Evolutionary conservation across 2,888 invertebrate genomes (phyloP), one percentile per base, ranked within the genome.

Genomic region (Tortricodes alternella): DNA sequence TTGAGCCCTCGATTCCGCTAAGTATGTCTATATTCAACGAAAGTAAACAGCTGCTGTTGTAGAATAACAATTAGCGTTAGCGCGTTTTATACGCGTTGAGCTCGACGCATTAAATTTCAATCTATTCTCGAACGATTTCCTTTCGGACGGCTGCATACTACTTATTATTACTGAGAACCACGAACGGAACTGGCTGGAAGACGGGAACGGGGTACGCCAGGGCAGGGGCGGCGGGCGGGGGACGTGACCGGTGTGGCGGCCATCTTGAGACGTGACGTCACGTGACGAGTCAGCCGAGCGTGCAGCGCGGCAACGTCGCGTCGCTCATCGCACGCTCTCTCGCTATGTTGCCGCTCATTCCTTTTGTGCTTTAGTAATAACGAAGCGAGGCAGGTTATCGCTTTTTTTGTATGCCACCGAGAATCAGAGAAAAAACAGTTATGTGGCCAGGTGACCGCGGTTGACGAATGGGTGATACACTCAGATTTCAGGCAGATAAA

Each of bases 221-320:
- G 18, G 60, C 43, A 41, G 27, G 24, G 32, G 35, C 21, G 50
- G 38, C 44, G 55, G 52, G 76, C 70, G 78, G 80, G 80, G 80
- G 76, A 76, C 72, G 72, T 78, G 79, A 82, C 83, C 86, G 85
- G 85, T 81, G 73, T 78, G 85, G 87, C 89, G 84, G 90, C 90
- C 90, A 90, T 89, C 89, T 90, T 90, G 89, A 88, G 89, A 89
- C 88, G 88, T 90, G 89, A 90, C 90, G 90, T 90, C 90, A 90
- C 89, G 83, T 89, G 89, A 90, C 90, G 89, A 89, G 83, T 85
- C 85, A 88, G 82, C 83, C 85, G 83, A 83, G 81, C 80, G 80
- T 74, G 80, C 83, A 74, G 80, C 50, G 71, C 74, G 89, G 89
- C 90, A 90, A 89, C 89, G 79, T 78, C 86, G 88, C 89, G 62